Base-by-base conservation (phyloP, 2,113 vertebrate species). In the Indicator maculatus region DNA sequence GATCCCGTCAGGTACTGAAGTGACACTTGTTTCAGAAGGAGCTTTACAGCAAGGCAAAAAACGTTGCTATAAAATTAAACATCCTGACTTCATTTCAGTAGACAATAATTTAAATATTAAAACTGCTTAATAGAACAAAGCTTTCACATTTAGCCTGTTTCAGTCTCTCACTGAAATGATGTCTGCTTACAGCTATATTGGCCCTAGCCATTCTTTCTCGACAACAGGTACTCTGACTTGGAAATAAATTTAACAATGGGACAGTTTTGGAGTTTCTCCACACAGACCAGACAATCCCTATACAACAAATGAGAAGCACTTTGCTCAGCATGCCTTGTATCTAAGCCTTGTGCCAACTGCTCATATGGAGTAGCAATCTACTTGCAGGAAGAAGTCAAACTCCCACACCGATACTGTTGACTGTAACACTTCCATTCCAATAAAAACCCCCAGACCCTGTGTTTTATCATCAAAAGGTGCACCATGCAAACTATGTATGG, bases 391-490 rank as follows among this genome's bases (percentile, higher is more conserved):
- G 94, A 96, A 85, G 91, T 61, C 82, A 88, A 94, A 91, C 79
- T 91, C 72, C 93, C 87, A 93, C 86, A 89, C 26, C 8, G 6
- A 77, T 50, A 64, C 73, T 39, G 67, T 81, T 88, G 94, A 94
- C 66, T 94, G 53, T 73, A 92, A 95, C 74, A 69, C 81, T 91
- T 90, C 61, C 71, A 83, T 58, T 84, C 79, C 95, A 85, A 87
- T 81, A 70, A 95, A 95, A 80, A 89, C 61, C 47, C 47, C 47
- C 23, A 70, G 30, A 93, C 8, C 91, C 10, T 70, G 66, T 64
- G 79, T 96, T 97, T 97, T 93, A 97, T 97, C 95, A 95, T 75
- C 86, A 82, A 94, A 97, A 95, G 18, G 44, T 91, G 79, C 89
- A 90, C 80, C 1, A 1, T 15, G 71, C 83, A 92, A 95, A 93